Conservation (phyloP, 2,797 vertebrate genomes). For the Poliocrania exsul region DNA sequence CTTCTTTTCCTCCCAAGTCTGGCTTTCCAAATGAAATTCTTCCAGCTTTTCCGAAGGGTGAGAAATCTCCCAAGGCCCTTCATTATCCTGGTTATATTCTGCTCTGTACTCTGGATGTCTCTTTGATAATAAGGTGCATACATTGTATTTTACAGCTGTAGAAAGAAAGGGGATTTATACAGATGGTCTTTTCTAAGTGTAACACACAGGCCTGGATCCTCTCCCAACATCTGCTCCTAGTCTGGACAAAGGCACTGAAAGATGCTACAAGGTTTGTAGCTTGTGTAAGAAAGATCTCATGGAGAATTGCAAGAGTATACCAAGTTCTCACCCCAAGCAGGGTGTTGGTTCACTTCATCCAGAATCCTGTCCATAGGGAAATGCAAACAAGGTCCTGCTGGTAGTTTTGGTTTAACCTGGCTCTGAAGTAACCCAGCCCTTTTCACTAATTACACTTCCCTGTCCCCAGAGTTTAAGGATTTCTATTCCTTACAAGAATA, state of each 20-base stretch:
- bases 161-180: conserved; percentile 46
- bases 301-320: conserved; percentile 3
- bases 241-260: conserved; percentile 14
- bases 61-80: not conserved
- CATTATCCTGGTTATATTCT: not conserved
- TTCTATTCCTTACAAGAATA: not conserved
- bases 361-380: not conserved
- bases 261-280: not conserved
- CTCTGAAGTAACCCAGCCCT: not conserved
- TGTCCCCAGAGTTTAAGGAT: not conserved
- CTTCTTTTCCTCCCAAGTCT: not conserved
- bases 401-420: not conserved
- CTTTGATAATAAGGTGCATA: not conserved
- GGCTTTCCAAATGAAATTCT: not conserved
- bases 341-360: not conserved
- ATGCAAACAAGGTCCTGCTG: not conserved
- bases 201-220: conserved; percentile 40
- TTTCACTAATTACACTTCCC: not conserved
- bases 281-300: conserved; percentile 1
- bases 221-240: conserved; percentile 63
- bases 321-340: not conserved
- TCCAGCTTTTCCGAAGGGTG: not conserved
- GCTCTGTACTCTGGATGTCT: not conserved
- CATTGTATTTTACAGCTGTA: not conserved
- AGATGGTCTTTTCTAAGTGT: not conserved